Conservation (phyloP, 2,888 invertebrate genomes). For the Yponomeuta malinellus region DNA sequence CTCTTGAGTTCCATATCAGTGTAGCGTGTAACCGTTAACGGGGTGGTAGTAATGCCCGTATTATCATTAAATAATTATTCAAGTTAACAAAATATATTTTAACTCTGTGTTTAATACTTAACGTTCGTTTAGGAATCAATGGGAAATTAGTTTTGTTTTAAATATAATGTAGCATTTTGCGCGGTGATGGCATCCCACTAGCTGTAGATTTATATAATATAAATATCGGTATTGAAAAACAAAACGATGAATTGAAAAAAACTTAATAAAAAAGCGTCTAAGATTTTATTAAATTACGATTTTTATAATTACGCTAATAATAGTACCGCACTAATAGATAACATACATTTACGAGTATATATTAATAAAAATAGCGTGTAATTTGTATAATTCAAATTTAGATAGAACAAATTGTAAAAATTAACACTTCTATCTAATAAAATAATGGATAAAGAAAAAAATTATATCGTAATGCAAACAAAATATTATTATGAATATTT, state of each 20-base stretch:
- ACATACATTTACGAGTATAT: not conserved
- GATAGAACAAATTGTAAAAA: slow-evolving; percentile 45
- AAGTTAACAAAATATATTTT: slow-evolving; percentile 23
- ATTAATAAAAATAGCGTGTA: slow-evolving; percentile 38
- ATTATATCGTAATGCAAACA: slow-evolving; percentile 19
- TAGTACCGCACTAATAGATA: slow-evolving; percentile 50
- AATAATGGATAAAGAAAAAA: slow-evolving; percentile 22
- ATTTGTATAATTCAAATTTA: slow-evolving; percentile 54
- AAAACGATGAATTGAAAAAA: slow-evolving; percentile 21
- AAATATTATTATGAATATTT: slow-evolving; percentile 31
- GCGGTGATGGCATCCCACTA: slow-evolving; percentile 63
- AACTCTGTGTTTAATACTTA: slow-evolving; percentile 51
- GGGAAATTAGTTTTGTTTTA: slow-evolving; percentile 34
- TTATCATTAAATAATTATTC: slow-evolving; percentile 24
- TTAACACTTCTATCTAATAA: slow-evolving; percentile 26
- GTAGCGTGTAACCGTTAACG: slow-evolving; percentile 32
- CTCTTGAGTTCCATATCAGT: slow-evolving; percentile 48
- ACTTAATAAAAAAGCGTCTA: slow-evolving; percentile 39
- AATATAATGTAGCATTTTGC: slow-evolving; percentile 48
- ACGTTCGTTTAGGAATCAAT: slow-evolving; percentile 43
- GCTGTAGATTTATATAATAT: slow-evolving; percentile 34
- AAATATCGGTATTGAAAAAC: slow-evolving; percentile 42
- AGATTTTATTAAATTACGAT: slow-evolving; percentile 48
- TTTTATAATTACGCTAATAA: slow-evolving; percentile 20
- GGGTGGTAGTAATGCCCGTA: slow-evolving; percentile 19